Conservation (phyloP, 2,888 invertebrate genomes). For the Catonia carolina region DNA sequence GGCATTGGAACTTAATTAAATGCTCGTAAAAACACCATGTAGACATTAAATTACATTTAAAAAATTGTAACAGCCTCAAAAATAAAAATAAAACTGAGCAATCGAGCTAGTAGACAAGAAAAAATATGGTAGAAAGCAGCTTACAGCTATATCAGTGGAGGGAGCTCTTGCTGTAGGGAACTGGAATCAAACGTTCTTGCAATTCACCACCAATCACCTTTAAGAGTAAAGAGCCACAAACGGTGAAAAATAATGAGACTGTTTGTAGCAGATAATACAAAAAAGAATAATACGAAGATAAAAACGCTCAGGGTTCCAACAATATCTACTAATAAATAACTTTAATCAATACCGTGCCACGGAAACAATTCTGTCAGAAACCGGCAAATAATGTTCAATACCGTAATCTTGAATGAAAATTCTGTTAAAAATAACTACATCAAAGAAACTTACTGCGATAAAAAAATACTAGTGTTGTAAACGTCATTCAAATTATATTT, state of each 20-base stretch:
- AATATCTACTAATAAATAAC: no score
- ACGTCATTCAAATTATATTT: no score
- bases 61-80: conserved; percentile 24
- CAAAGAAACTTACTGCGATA: no score
- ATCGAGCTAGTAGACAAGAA: conserved; percentile 37
- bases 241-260: conserved; percentile 28
- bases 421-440: no score
- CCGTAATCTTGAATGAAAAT: no score
- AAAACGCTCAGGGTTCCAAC: not conserved
- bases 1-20: no score
- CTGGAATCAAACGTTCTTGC: conserved; percentile 99
- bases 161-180: conserved; percentile 99
- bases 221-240: conserved; percentile 82
- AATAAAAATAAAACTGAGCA: conserved; percentile 24
- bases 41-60: conserved; percentile 7
- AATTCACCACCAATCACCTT: conserved; percentile 99
- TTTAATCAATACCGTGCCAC: no score
- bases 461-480: no score
- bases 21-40: not conserved
- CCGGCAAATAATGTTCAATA: not conserved
- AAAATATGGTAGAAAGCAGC: conserved; percentile 52
- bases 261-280: conserved; percentile 32
- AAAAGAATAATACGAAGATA: conserved; percentile 23
- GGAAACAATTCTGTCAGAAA: not conserved
- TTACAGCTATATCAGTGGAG: conserved; percentile 99